A percentile compares a stretch with the other conserved stretches of the same genome.
phyloP scores from a whole-genome alignment of 1,140 invertebrate species.

The Trichonephila inaurata region DNA sequence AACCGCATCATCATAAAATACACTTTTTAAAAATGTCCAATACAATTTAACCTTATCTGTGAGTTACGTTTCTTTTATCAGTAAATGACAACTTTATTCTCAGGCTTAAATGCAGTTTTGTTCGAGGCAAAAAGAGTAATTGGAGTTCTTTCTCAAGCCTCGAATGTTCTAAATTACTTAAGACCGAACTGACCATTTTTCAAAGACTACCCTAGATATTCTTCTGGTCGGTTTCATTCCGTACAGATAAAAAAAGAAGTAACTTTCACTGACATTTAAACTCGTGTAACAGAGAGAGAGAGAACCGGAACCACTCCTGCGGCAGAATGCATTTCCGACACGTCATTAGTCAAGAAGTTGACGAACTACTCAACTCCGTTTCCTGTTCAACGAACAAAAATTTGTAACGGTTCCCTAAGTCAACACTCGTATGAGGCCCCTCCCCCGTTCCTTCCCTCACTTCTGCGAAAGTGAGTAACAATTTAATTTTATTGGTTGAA shows the following conservation, averaged over 20 bases:
- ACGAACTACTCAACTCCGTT: constrained; percentile 11
- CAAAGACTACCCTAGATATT: neutral
- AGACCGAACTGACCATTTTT: neutral
- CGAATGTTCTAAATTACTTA: neutral
- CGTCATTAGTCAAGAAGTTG: constrained; percentile 29
- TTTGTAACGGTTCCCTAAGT: neutral
- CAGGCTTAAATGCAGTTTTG: too few species aligned
- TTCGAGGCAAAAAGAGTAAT: too few species aligned
- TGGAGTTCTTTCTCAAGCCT: neutral
- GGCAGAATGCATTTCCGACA: constrained; percentile 7
- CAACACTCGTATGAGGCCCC: neutral
- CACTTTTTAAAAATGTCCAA: too few species aligned
- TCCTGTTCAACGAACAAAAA: neutral
- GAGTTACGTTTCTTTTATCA: too few species aligned
- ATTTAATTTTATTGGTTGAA: constrained; percentile 13
- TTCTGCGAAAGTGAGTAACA: neutral
- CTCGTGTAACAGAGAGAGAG: neutral
- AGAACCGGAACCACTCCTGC: neutral
- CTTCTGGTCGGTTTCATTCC: neutral
- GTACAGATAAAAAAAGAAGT: neutral
- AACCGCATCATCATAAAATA: too few species aligned
- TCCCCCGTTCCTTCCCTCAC: too few species aligned
- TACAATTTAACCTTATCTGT: too few species aligned
- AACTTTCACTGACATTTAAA: neutral
- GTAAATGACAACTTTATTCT: too few species aligned